phyloP scores from a whole-genome alignment of 2,888 invertebrate genomes.

The Podabrus alpinus region DNA sequence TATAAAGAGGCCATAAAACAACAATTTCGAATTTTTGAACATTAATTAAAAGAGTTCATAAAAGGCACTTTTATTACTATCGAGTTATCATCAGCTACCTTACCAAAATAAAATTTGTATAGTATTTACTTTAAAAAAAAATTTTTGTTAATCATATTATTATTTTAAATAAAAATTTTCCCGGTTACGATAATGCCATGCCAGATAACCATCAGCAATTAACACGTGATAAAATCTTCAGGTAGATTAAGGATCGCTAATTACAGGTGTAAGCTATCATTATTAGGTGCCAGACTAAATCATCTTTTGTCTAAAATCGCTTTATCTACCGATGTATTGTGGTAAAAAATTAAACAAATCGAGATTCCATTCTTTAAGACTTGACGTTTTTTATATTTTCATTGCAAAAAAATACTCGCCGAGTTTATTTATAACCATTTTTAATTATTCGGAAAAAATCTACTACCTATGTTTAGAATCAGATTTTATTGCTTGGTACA shows the following conservation, averaged over 20 bases:
- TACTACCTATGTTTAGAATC: too few species aligned
- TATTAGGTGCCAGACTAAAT: constrained; percentile 42
- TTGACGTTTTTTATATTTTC: background rate
- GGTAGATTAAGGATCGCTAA: constrained; percentile 48
- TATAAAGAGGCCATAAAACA: background rate
- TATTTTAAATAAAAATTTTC: background rate
- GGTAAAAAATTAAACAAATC: background rate
- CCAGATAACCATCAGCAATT: constrained; percentile 32
- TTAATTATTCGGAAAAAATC: too few species aligned
- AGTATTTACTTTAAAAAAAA: too few species aligned
- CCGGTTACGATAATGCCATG: background rate
- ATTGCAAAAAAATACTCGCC: background rate
- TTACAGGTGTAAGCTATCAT: constrained; percentile 45
- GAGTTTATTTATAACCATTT: too few species aligned
- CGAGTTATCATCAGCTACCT: background rate
- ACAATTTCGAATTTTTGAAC: background rate
- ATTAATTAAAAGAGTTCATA: background rate
- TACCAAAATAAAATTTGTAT: too few species aligned
- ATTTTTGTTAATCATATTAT: too few species aligned
- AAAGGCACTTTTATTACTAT: background rate
- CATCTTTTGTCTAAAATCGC: constrained; percentile 26
- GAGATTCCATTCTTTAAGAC: background rate
- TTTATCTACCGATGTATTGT: too few species aligned
- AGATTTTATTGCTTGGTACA: too few species aligned
- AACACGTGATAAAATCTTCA: constrained; percentile 44